phyloP scores from a whole-genome alignment of 1,140 invertebrate species.

The Penaeus chinensis region DNA sequence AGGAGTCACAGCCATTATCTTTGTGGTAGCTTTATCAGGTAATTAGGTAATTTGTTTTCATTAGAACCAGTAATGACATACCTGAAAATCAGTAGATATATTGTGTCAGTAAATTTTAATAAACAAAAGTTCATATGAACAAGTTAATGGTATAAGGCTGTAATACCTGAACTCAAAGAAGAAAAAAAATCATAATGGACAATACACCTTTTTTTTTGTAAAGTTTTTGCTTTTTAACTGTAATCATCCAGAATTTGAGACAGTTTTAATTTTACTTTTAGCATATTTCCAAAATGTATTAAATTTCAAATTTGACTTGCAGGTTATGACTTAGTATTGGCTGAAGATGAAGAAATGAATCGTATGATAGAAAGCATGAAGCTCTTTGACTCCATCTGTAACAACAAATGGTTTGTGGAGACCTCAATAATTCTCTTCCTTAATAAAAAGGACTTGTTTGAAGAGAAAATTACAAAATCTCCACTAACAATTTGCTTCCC shows the following conservation, averaged over 20 bases:
- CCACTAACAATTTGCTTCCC: conserved; percentile 95
- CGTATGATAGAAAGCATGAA: conserved; percentile 94
- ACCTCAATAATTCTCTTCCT: conserved; percentile 97
- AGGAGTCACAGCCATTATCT: conserved; percentile 95
- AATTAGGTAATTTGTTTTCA: conserved; percentile 56
- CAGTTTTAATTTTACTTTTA: no score
- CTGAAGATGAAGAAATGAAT: conserved; percentile 81
- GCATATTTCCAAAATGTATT: no score
- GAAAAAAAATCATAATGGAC: no score
- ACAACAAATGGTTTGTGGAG: conserved; percentile 98
- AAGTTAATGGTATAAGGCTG: no score
- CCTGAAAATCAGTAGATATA: no score
- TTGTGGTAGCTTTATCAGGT: conserved; percentile 93
- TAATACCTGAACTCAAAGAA: no score
- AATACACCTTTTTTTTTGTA: no score
- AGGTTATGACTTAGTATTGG: conserved; percentile 81
- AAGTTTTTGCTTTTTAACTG: no score
- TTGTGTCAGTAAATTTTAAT: no score
- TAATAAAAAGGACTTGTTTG: conserved; percentile 97
- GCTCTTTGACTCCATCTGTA: conserved; percentile 96
- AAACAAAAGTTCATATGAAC: no score
- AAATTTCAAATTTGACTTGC: conserved; percentile 65
- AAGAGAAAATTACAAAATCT: conserved; percentile 90
- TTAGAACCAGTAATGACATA: no score
- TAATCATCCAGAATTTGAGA: no score